Base-by-base conservation (phyloP, 2,888 invertebrate species). In the Agrotis segetum region DNA sequence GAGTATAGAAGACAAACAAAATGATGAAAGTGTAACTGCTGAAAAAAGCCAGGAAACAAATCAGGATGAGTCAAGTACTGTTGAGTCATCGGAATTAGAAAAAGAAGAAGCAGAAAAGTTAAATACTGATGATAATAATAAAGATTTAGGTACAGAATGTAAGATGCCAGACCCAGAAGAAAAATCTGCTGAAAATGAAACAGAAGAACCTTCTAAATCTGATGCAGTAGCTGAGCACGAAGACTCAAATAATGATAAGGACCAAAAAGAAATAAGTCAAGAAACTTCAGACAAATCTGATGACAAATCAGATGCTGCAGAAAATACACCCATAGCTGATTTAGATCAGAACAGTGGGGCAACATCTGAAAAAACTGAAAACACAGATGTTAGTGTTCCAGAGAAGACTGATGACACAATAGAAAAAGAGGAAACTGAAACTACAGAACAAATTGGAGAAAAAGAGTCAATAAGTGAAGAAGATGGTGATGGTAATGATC, bases 1-100 rank as follows among this genome's bases (percentile, higher is more conserved):
- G 7, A 56, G 49, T 50, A 29, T 52, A 46, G 66, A 69, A 2
- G 50, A 14, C 11, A 34, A 55, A 40, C 34, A 16, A 58, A 5
- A 14, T 46, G 52, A 61, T 16, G 44, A 77, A 62, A 65, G 19
- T 56, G 47, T 24, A 61, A 1, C 40, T 56, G 3, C 50, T 52
- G 82, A 66, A 55, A 46, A 47, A 14, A 76, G 34, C 50, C 14
- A 24, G 1, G 56, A 62, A 53, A 24, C 11, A 52, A 72, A 68
- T 53, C 58, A 49, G 16, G 52, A 62, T 44, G 49, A 65, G 1
- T 19, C 24, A 59, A 67, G 11, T 61, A 60, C 61, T 61, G 11
- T 16, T 40, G 63, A 24, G 16, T 47, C 81, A 47, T 14, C 60
- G 34, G 77, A 76, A 59, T 21, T 53, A 52, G 60, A 62, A 40